Evolutionary conservation across 2,113 vertebrate species (phyloP).

Genomic region (Strigops habroptila): DNA sequence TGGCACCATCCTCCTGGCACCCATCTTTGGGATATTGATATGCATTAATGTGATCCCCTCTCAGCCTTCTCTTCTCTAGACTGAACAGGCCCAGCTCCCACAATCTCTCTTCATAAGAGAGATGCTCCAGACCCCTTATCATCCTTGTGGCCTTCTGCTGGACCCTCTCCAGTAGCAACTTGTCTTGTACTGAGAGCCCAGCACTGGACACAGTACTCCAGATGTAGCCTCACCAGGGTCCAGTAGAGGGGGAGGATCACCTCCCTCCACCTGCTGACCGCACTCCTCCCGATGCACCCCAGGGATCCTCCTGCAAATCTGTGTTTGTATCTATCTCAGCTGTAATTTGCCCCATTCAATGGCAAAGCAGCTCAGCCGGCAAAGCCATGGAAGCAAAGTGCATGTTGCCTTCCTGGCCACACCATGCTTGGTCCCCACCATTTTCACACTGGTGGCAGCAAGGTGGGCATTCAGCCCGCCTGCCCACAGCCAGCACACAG

Average conservation of each 20-base stretch:
- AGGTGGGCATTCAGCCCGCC: rapidly evolving
- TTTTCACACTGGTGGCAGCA: rapidly evolving
- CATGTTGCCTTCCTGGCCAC: background rate
- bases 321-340: background rate
- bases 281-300: background rate
- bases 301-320: background rate
- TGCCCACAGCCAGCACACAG: rapidly evolving
- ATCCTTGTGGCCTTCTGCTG: background rate
- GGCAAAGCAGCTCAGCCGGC: background rate
- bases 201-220: background rate
- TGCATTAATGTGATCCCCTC: background rate
- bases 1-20: background rate
- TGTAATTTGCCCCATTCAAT: rapidly evolving
- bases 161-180: background rate
- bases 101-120: background rate
- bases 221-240: background rate
- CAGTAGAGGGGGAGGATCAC: background rate
- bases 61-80: background rate
- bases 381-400: background rate
- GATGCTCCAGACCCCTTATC: background rate
- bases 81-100: background rate
- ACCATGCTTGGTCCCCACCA: rapidly evolving
- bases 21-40: background rate
- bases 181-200: background rate
- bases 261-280: background rate